A percentile compares a stretch with the other conserved stretches of the same genome.
Evolutionary conservation across 2,888 invertebrate genomes (phyloP).

Genomic region (Candidula unifasciata): DNA sequence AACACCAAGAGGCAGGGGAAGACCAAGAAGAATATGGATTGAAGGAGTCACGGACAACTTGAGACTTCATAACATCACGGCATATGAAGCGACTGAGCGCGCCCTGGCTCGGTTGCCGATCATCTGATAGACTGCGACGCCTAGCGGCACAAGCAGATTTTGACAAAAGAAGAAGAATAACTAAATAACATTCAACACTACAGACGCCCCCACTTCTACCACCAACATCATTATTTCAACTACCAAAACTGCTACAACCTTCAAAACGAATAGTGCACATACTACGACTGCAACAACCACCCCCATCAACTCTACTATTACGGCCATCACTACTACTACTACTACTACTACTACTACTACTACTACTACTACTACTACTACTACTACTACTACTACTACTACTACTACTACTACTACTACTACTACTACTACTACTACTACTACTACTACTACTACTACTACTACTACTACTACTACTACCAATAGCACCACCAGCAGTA

Average conservation of each 20-base stretch:
- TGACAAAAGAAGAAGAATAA: too few relatives aligned
- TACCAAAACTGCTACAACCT: background rate
- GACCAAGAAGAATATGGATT: too few relatives aligned
- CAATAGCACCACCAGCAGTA: background rate
- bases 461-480: conserved; percentile 3
- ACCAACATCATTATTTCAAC: background rate
- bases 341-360: conserved; percentile 35
- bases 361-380: conserved; percentile 5
- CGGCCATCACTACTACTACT: conserved; percentile 24
- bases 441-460: conserved; percentile 24
- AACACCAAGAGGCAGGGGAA: too few relatives aligned
- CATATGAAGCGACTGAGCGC: too few relatives aligned
- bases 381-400: background rate
- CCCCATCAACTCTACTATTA: conserved; percentile 16
- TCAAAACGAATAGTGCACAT: background rate
- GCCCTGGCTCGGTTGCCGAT: too few relatives aligned
- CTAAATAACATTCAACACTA: background rate
- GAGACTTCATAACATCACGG: too few relatives aligned
- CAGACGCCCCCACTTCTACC: background rate
- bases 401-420: background rate
- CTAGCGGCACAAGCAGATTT: too few relatives aligned
- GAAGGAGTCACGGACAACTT: too few relatives aligned
- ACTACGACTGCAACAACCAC: background rate
- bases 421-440: conserved; percentile 46
- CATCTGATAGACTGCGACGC: too few relatives aligned